Evolutionary conservation across 1,140 invertebrate genomes (phyloP), one percentile per base, ranked within the genome.

Genomic region (Amphibalanus amphitrite): DNA sequence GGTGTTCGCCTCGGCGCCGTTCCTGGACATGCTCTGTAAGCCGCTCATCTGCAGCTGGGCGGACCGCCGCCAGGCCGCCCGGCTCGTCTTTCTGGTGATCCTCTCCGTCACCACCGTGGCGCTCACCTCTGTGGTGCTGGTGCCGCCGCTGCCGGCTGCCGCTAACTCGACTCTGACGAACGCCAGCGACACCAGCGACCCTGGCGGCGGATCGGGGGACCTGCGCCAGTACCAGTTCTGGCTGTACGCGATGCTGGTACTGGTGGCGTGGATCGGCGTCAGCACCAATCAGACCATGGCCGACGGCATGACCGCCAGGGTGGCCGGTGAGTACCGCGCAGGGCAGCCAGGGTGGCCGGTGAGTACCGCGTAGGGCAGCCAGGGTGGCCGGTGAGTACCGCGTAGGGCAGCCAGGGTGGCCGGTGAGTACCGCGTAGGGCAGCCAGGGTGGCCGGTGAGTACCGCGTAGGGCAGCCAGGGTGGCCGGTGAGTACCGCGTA

Each of bases 231-330:
- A 23, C 26, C 64, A 65, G 64, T 65, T 65, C 64, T 65, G 64
- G 64, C 20, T 65, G 26, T 65, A 65, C 64, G 26, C 23, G 10
- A 6, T 6, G 64, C 26, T 65, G 64, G 20, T 65, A 25, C 20
- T 65, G 64, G 3, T 65, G 6, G 64, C 64, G 10, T 65, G 64
- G 64, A 26, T 65, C 23, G 64, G 23, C 3, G 64, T 65, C 23
- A 65, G 64, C 64, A 65, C 64, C 64, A 65, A 65, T 65, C 64
- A 65, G 64, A 65, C 6, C 64, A 65, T 65, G 64, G 20, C 26
- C 3, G 64, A 65, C 64, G 64, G 64, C 20, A 65, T 65, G 20
- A 65, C 64, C 6, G 26, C 23, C 64, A 23, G n/a, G 64, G 26
- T 65, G 4, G 26, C 64, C 20, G 64, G 64, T 26, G 64, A 65